These are phyloP conservation scores for Drosophila longiperda DNA, from an alignment of 2,888 invertebrate genomes.

Conservation along the genomic window DNA sequence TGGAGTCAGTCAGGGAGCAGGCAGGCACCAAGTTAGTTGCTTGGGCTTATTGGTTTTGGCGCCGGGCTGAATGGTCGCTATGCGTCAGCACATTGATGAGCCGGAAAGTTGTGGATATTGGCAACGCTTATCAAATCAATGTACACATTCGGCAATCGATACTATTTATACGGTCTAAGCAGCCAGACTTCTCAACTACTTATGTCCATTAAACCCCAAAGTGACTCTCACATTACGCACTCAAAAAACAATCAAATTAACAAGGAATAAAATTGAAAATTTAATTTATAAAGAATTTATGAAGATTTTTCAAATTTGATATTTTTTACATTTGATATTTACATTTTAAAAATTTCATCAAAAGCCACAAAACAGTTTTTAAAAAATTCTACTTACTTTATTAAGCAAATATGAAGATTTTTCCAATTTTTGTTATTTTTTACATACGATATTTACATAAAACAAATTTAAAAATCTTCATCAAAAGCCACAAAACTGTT, in stretches of 20 bases:
- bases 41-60: slow-evolving; percentile 67
- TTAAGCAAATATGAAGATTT: too few species aligned
- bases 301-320: neutral
- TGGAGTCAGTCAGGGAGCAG: neutral
- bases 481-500: neutral
- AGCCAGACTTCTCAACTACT: slow-evolving; percentile 12
- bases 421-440: too few species aligned
- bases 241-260: neutral
- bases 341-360: too few species aligned
- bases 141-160: slow-evolving; percentile 35
- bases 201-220: slow-evolving; percentile 20
- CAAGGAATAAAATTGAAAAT: neutral
- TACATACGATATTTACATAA: too few species aligned
- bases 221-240: neutral
- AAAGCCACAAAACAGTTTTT: neutral
- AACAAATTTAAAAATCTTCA: too few species aligned
- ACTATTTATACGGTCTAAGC: slow-evolving; percentile 28
- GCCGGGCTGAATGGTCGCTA: slow-evolving; percentile 43
- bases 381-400: neutral
- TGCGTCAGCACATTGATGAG: slow-evolving; percentile 51
- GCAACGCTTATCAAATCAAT: slow-evolving; percentile 63
- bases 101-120: slow-evolving; percentile 62
- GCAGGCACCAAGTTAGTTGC: slow-evolving; percentile 50
- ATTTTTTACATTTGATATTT: too few species aligned
- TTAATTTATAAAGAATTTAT: neutral